Evolutionary conservation across 2,113 vertebrate species (phyloP).

Genomic region (Malaclemys terrapin): DNA sequence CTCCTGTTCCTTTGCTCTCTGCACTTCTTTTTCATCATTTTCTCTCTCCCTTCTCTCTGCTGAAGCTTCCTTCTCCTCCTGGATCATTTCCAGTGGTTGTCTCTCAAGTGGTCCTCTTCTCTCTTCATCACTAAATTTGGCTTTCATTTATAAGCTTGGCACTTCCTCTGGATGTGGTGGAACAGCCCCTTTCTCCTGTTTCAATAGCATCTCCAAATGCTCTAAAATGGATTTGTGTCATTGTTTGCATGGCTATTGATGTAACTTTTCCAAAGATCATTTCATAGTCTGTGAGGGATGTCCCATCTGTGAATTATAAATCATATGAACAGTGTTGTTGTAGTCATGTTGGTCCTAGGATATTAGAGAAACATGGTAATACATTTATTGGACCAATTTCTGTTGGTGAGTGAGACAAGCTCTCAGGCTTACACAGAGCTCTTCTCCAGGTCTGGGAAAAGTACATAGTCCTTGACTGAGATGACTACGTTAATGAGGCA

Average conservation of each 20-base stretch:
- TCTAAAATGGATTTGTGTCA: not conserved
- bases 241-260: not conserved
- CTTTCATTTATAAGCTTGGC: not conserved
- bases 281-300: not conserved
- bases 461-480: too few species aligned
- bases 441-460: too few species aligned
- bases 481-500: too few species aligned
- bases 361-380: not conserved
- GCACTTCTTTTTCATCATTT: not conserved
- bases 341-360: not conserved
- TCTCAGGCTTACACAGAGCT: too few species aligned
- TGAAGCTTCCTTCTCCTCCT: too few species aligned
- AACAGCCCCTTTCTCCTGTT: not conserved
- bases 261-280: not conserved
- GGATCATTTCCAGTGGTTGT: not conserved
- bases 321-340: not conserved
- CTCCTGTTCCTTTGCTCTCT: not conserved
- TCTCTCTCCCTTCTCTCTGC: not conserved
- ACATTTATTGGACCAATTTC: not conserved
- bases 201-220: not conserved
- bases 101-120: not conserved
- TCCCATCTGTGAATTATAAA: not conserved
- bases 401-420: not conserved
- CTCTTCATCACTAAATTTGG: too few species aligned
- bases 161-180: not conserved